These are phyloP conservation scores for Papilio dardanus DNA, from an alignment of 1,140 invertebrate species.

Conservation along the genomic window DNA sequence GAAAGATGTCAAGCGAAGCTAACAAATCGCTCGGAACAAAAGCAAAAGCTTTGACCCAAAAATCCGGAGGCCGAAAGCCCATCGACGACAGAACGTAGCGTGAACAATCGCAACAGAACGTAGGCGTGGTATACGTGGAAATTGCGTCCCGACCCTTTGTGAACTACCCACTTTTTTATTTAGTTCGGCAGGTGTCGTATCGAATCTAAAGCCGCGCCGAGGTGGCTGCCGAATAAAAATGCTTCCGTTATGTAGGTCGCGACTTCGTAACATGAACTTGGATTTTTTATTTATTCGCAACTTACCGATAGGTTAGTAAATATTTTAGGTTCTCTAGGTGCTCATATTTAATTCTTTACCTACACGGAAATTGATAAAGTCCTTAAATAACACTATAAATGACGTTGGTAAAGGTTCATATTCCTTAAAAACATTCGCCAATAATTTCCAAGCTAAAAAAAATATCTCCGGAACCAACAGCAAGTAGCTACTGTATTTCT, in stretches of 20 bases:
- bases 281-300: constrained; percentile 24
- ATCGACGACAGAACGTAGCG: constrained; percentile 46
- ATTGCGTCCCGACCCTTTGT: constrained; percentile 64
- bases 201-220: constrained; percentile 42
- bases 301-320: constrained; percentile 5
- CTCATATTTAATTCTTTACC: not conserved
- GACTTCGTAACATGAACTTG: constrained; percentile 39
- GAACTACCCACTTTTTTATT: constrained; percentile 50
- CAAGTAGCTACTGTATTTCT: not conserved
- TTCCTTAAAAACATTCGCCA: not conserved
- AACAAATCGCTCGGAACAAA: constrained; percentile 54
- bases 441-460: not conserved
- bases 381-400: no score
- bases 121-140: constrained; percentile 55
- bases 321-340: not conserved
- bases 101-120: constrained; percentile 44
- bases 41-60: constrained; percentile 59
- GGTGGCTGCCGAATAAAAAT: constrained; percentile 31
- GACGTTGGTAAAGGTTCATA: not conserved
- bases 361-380: not conserved
- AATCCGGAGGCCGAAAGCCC: constrained; percentile 40
- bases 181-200: constrained; percentile 50
- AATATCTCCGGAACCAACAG: not conserved
- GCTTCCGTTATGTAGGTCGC: constrained; percentile 33
- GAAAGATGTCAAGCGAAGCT: constrained; percentile 52